Evolutionary conservation across 2,113 vertebrate genomes (phyloP).

Genomic region (Beaufortia kweichowensis): DNA sequence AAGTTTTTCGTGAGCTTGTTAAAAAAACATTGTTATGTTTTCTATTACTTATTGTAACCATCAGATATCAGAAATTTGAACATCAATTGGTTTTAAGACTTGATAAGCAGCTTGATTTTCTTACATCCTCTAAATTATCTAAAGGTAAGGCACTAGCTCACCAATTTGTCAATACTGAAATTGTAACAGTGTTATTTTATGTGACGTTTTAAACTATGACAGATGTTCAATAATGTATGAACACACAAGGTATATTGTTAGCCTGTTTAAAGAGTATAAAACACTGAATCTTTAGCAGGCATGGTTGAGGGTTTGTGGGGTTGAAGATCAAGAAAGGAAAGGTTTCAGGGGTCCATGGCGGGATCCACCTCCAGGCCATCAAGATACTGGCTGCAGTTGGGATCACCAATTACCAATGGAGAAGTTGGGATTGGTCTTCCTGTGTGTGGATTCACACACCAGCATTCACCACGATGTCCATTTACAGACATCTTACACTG

Average conservation of each 20-base stretch:
- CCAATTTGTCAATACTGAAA: constrained; percentile 2
- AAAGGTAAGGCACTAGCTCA: constrained; percentile 1
- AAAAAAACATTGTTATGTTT: no score
- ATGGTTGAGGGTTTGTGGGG: constrained; percentile 38
- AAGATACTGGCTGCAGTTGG: constrained; percentile 92
- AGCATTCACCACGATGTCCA: constrained; percentile 93
- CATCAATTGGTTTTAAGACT: background rate
- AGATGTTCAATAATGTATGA: constrained; percentile 39
- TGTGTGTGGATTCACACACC: constrained; percentile 92
- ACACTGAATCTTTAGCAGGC: constrained; percentile 59
- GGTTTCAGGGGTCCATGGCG: constrained; percentile 69
- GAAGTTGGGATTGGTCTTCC: constrained; percentile 85
- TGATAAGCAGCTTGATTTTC: background rate
- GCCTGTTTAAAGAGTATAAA: constrained; percentile 63
- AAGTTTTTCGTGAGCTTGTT: no score
- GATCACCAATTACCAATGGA: constrained; percentile 90
- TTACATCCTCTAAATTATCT: background rate
- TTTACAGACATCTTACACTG: constrained; percentile 99
- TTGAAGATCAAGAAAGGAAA: background rate
- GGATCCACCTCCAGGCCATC: constrained; percentile 79
- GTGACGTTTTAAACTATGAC: background rate
- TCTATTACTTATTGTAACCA: constrained; percentile 14
- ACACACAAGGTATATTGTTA: constrained; percentile 51
- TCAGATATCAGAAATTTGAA: constrained; percentile 17
- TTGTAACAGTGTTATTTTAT: constrained; percentile 19